Percentiles rank a stretch among this genome's conserved stretches.
Conservation (phyloP, 1,140 invertebrate species). For the Lasioglossum baleicum region DNA sequence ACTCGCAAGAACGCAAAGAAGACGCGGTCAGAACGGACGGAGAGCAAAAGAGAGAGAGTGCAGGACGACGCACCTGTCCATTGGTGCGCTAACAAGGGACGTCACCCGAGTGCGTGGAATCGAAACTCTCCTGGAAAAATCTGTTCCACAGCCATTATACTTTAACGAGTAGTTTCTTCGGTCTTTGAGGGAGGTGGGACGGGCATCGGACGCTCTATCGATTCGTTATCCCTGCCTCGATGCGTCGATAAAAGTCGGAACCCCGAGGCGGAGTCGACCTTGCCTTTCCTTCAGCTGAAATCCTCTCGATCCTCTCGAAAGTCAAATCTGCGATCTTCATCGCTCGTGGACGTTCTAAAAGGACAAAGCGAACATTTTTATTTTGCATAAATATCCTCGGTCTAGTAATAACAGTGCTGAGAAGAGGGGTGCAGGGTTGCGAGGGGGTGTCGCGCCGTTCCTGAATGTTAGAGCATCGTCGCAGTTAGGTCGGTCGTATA, state of each 20-base stretch:
- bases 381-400: too few relatives aligned
- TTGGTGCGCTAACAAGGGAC: slow-evolving; percentile 28
- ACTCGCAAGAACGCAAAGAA: slow-evolving; percentile 43
- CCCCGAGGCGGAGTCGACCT: too few relatives aligned
- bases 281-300: too few relatives aligned
- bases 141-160: not conserved
- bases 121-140: slow-evolving; percentile 2
- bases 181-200: not conserved
- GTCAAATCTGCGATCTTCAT: too few relatives aligned
- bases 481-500: not conserved
- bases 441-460: too few relatives aligned
- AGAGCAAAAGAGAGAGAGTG: slow-evolving; percentile 20
- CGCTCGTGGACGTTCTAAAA: too few relatives aligned
- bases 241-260: not conserved
- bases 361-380: too few relatives aligned
- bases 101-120: not conserved
- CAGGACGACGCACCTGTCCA: slow-evolving; percentile 46
- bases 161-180: not conserved
- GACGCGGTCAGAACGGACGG: not conserved
- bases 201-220: not conserved
- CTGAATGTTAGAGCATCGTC: not conserved
- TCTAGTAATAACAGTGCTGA: too few relatives aligned
- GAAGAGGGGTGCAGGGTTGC: too few relatives aligned
- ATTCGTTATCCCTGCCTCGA: not conserved
- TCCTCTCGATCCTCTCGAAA: too few relatives aligned